These are phyloP conservation scores for Peribatodes rhomboidaria DNA, from an alignment of 2,888 invertebrate species.

Conservation along the genomic window DNA sequence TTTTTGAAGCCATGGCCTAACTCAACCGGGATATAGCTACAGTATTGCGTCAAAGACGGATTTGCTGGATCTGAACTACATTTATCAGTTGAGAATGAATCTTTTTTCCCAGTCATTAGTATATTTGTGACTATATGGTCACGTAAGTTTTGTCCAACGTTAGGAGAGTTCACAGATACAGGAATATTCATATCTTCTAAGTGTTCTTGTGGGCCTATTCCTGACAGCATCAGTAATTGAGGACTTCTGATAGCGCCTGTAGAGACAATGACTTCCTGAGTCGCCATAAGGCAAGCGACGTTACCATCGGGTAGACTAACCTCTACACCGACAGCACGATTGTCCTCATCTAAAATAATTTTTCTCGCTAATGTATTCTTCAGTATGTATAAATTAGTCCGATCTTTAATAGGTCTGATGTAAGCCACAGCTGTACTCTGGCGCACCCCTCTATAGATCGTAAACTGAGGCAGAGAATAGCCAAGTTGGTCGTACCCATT, in stretches of 20 bases:
- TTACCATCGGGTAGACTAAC: conserved; percentile 43
- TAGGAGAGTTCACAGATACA: conserved; percentile 48
- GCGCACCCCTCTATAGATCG: conserved; percentile 45
- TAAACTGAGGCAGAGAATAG: conserved; percentile 48
- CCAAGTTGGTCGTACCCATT: conserved; percentile 56
- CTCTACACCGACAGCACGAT: conserved; percentile 51
- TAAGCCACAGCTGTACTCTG: conserved; percentile 55
- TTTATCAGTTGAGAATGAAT: conserved; percentile 48
- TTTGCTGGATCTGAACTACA: conserved; percentile 28
- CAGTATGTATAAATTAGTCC: conserved; percentile 54
- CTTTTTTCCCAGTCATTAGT: conserved; percentile 47
- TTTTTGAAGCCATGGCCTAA: conserved; percentile 54
- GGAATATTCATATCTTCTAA: conserved; percentile 51
- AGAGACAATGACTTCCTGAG: conserved; percentile 57
- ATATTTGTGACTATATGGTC: conserved; percentile 54
- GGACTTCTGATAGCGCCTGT: conserved; percentile 60
- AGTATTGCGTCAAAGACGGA: not conserved
- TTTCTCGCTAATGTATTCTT: conserved; percentile 53
- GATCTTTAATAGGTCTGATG: conserved; percentile 51
- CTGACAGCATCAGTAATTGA: conserved; percentile 60
- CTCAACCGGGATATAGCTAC: not conserved
- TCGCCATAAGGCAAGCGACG: conserved; percentile 41
- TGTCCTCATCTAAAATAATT: conserved; percentile 50
- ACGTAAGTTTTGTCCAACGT: conserved; percentile 58
- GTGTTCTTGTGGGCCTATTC: conserved; percentile 57